Percentiles rank a stretch among this genome's conserved stretches.
These are phyloP conservation scores for Mormyrus lacerda DNA, from an alignment of 2,113 vertebrate species.

Conservation along the genomic window DNA sequence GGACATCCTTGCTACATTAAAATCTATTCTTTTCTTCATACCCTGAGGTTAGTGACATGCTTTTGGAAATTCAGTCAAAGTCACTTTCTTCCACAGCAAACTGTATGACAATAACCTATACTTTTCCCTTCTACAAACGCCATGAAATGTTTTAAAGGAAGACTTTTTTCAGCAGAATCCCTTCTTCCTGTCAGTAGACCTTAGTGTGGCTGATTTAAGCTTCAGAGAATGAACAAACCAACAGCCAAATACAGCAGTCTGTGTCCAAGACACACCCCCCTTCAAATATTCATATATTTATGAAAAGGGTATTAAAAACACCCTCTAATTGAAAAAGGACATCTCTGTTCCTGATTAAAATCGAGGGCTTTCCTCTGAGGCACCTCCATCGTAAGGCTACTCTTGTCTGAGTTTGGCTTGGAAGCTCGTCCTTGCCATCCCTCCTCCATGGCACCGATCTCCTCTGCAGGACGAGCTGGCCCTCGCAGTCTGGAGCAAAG, in stretches of 20 bases:
- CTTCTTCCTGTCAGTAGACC: constrained; percentile 40
- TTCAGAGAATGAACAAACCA: constrained; percentile 31
- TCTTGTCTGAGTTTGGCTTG: constrained; percentile 42
- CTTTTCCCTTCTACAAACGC: constrained; percentile 21
- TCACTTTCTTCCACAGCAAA: constrained; percentile 6
- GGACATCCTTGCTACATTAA: constrained; percentile 41
- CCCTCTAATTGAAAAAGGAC: not conserved
- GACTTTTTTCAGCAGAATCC: constrained; percentile 37
- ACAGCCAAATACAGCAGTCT: constrained; percentile 26
- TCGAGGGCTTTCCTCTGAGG: constrained; percentile 6
- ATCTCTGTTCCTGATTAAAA: constrained; percentile 12
- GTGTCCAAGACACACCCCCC: constrained; percentile 30
- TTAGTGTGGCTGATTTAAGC: constrained; percentile 48
- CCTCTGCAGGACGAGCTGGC: constrained; percentile 4
- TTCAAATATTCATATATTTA: constrained; percentile 23
- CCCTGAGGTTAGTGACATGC: constrained; percentile 27
- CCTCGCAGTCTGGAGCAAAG: constrained; percentile 14
- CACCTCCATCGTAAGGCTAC: constrained; percentile 54
- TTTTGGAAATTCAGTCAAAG: constrained; percentile 24
- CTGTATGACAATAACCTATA: constrained; percentile 14
- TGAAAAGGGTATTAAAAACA: not conserved
- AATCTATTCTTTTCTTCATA: constrained; percentile 34
- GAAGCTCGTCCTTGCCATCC: constrained; percentile 14
- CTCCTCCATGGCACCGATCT: not conserved
- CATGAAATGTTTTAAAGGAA: constrained; percentile 44